phyloP scores from a whole-genome alignment of 92 coral and sea anemone genomes.

The Paramuricea clavata region DNA sequence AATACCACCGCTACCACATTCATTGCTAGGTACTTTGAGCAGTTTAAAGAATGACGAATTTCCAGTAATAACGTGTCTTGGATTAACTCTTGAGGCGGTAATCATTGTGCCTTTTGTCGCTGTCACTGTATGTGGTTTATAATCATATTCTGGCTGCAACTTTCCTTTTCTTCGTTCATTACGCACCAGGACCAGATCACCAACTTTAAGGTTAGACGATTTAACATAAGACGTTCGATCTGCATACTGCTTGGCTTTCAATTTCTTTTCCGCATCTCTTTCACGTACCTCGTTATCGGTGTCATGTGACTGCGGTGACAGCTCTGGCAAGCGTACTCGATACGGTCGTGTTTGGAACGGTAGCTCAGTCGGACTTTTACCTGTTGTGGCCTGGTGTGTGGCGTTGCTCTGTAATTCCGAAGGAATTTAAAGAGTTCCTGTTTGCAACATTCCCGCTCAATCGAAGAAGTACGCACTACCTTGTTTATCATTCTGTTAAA shows the following conservation, averaged over 20 bases:
- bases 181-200: background rate
- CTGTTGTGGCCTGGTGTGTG: too few species aligned
- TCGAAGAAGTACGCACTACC: background rate
- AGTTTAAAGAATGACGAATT: background rate
- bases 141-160: background rate
- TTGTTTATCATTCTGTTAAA: background rate
- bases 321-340: background rate
- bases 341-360: background rate
- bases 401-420: too few species aligned
- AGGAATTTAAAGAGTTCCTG: background rate
- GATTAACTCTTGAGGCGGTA: background rate
- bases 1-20: background rate
- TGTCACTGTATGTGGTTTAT: background rate
- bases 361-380: background rate
- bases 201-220: background rate
- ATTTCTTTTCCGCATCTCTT: too few species aligned
- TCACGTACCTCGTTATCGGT: background rate
- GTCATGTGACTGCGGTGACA: background rate
- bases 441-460: background rate
- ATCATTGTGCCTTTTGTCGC: constrained; percentile 20
- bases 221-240: background rate
- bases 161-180: too few species aligned
- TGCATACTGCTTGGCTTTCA: too few species aligned
- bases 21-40: background rate
- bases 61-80: background rate